Conservation (phyloP, 2,888 invertebrate genomes). For the Eutolmus rufibarbis region DNA sequence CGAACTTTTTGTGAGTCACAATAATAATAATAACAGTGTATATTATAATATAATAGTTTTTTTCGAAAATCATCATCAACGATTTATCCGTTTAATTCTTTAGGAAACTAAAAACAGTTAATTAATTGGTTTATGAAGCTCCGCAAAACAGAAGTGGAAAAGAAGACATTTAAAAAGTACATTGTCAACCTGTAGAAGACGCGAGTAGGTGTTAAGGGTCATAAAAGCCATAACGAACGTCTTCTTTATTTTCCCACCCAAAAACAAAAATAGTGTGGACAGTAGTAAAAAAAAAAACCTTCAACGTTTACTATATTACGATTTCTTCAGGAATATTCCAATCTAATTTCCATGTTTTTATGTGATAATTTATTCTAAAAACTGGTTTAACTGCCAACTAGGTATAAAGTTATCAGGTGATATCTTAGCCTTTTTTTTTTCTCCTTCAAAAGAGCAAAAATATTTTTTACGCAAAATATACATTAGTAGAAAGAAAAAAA, state of each 20-base stretch:
- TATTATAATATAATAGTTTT: no score
- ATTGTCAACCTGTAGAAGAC: background rate
- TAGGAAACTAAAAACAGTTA: background rate
- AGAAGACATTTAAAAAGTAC: background rate
- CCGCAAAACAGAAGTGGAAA: background rate
- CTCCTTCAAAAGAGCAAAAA: background rate
- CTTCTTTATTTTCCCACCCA: background rate
- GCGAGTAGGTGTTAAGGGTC: background rate
- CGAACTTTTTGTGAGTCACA: background rate
- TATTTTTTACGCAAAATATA: background rate
- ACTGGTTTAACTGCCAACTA: background rate
- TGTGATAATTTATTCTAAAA: background rate
- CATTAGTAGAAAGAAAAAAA: background rate
- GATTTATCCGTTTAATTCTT: background rate
- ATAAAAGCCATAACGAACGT: background rate
- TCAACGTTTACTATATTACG: background rate
- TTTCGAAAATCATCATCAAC: no score
- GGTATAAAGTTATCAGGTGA: background rate
- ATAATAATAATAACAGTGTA: no score
- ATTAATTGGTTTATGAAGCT: background rate
- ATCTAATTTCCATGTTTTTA: background rate
- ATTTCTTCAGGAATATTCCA: background rate
- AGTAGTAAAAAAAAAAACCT: background rate
- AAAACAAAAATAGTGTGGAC: background rate
- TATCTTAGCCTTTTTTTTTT: background rate